Percentiles rank a stretch among this genome's conserved stretches.
Evolutionary conservation across 2,797 vertebrate species (phyloP).

Genomic region (Mormyrus hasselquistii): DNA sequence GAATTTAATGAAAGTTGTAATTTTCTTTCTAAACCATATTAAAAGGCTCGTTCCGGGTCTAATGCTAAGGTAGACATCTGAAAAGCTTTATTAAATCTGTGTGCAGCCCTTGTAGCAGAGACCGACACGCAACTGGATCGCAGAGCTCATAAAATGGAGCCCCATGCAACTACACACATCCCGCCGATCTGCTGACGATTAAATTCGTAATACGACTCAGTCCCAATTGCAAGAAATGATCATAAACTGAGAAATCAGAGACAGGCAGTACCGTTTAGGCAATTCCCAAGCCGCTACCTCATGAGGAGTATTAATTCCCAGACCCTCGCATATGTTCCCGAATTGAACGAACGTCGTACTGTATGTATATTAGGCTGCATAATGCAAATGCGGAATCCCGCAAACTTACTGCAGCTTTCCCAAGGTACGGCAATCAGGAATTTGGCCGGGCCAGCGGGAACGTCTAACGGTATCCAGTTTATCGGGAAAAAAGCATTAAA

Average conservation of each 20-base stretch:
- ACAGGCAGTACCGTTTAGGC: background rate
- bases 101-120: background rate
- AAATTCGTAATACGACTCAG: background rate
- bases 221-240: background rate
- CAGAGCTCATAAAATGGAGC: constrained; percentile 9
- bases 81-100: constrained; percentile 12
- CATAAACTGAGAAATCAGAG: background rate
- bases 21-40: constrained; percentile 24
- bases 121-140: background rate
- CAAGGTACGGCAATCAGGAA: constrained; percentile 43
- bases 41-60: background rate
- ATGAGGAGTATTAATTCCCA: background rate
- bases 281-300: background rate
- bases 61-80: constrained; percentile 6
- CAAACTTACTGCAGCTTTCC: background rate
- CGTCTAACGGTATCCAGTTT: background rate
- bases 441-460: constrained; percentile 38
- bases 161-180: background rate
- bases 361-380: background rate
- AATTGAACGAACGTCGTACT: background rate
- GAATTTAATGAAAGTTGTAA: constrained; percentile 25
- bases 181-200: background rate
- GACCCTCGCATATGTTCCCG: background rate
- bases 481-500: background rate
- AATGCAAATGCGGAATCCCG: background rate